A percentile compares a stretch with the other conserved stretches of the same genome.
These are phyloP conservation scores for Drosophila meridionalis DNA, from an alignment of 2,888 invertebrate genomes.

Conservation along the genomic window DNA sequence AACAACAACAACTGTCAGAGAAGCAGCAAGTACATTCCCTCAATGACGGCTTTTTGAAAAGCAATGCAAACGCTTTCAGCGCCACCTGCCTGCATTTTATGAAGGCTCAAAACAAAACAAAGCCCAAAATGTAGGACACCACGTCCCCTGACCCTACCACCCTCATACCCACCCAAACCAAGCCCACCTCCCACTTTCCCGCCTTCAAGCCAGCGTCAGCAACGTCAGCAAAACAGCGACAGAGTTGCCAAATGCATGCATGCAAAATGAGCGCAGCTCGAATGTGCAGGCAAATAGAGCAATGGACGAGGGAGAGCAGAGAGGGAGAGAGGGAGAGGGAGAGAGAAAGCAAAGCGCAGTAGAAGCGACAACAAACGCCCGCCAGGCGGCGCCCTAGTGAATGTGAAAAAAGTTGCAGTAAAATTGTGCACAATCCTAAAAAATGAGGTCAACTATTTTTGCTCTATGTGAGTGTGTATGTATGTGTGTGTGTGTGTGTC, in stretches of 20 bases:
- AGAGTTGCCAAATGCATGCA: conserved; percentile 79
- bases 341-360: conserved; percentile 11
- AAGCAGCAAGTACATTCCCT: conserved; percentile 60
- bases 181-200: conserved; percentile 9
- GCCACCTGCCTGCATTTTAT: conserved; percentile 59
- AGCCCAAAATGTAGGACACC: conserved; percentile 70
- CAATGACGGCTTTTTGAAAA: conserved; percentile 54
- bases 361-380: conserved; percentile 58
- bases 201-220: conserved; percentile 18
- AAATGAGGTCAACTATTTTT: conserved; percentile 80
- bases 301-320: neutral
- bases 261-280: conserved; percentile 72
- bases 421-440: conserved; percentile 75
- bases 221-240: conserved; percentile 64
- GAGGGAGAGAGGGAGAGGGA: neutral
- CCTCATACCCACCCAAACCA: neutral
- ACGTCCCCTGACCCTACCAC: neutral
- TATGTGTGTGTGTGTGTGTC: conserved; percentile 17
- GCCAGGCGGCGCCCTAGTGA: conserved; percentile 70
- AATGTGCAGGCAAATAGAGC: conserved; percentile 34
- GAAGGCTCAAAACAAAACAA: conserved; percentile 57
- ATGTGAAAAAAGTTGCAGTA: conserved; percentile 58
- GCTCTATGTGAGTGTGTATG: conserved; percentile 38
- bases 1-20: conserved; percentile 31
- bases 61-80: conserved; percentile 53